phyloP scores from a whole-genome alignment of 23 tunicate genomes.

The Trididemnum clinides region DNA sequence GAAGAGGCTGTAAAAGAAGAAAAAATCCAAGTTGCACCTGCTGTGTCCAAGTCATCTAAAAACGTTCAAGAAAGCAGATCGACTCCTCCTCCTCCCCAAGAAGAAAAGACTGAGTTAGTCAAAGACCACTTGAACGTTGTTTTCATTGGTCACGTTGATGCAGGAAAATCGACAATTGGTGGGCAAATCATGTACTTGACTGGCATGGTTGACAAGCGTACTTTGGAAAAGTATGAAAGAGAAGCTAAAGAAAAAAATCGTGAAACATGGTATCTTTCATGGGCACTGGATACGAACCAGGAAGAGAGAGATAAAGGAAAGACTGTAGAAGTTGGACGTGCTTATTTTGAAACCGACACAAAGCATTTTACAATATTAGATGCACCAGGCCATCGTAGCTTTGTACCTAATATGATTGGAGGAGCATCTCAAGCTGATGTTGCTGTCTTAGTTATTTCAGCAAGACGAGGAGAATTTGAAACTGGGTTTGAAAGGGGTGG shows the following conservation, averaged over 20 bases:
- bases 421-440: conserved; percentile 99
- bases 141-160: conserved; percentile 98
- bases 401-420: conserved; percentile 99
- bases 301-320: conserved; percentile 99
- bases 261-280: conserved; percentile 97
- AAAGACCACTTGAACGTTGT: conserved; percentile 92
- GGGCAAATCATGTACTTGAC: conserved; percentile 96
- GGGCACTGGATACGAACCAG: conserved; percentile 97
- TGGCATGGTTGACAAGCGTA: conserved; percentile 98
- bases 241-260: conserved; percentile 99
- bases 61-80: conserved; percentile 1
- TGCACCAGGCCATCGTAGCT: conserved; percentile 98
- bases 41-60: conserved; percentile 6
- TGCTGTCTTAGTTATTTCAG: conserved; percentile 95
- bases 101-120: neutral
- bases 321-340: conserved; percentile 96
- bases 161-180: conserved; percentile 97
- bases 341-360: conserved; percentile 96
- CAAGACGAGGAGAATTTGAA: conserved; percentile 97
- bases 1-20: conserved; percentile 1
- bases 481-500: conserved; percentile 99
- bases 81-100: conserved; percentile 28
- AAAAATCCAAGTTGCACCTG: neutral
- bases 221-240: conserved; percentile 95
- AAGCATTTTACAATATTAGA: conserved; percentile 98